Evolutionary conservation across 1,140 invertebrate species (phyloP).

Genomic region (Centruroides sculpturatus): DNA sequence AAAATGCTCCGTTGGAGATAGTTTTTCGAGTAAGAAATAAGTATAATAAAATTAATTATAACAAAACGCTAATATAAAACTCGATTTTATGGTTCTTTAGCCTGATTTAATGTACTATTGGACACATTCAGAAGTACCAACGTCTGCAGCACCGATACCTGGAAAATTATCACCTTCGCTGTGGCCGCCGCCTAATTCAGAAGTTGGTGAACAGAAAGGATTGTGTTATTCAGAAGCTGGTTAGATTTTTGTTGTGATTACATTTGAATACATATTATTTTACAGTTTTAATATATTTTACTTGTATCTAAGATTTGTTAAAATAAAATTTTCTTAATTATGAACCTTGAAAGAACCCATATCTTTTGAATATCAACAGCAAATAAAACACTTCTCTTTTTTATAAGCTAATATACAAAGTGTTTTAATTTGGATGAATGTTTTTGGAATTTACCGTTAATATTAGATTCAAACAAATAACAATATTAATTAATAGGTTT

Average conservation of each 20-base stretch:
- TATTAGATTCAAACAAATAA: too few species aligned
- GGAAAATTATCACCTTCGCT: constrained; percentile 41
- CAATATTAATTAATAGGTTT: too few species aligned
- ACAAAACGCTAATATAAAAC: too few species aligned
- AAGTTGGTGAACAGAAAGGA: constrained; percentile 24
- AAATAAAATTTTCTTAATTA: background rate
- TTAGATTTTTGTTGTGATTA: constrained; percentile 14
- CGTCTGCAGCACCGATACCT: constrained; percentile 48
- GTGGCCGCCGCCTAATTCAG: constrained; percentile 33
- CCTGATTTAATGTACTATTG: constrained; percentile 76
- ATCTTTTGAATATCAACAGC: too few species aligned
- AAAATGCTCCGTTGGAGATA: constrained; percentile 39
- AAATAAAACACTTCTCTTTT: too few species aligned
- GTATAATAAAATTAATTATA: background rate
- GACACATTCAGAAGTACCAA: constrained; percentile 55
- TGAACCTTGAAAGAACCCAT: too few species aligned
- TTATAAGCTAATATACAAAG: too few species aligned
- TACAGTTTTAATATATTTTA: background rate
- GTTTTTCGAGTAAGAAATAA: constrained; percentile 56
- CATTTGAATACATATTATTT: background rate
- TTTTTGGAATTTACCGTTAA: too few species aligned
- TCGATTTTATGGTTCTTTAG: constrained; percentile 34
- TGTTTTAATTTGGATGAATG: too few species aligned
- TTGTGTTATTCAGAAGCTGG: constrained; percentile 36
- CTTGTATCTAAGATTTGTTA: background rate